Base-by-base conservation (phyloP, 2,113 vertebrate species). In the Pituophis catenifer region DNA sequence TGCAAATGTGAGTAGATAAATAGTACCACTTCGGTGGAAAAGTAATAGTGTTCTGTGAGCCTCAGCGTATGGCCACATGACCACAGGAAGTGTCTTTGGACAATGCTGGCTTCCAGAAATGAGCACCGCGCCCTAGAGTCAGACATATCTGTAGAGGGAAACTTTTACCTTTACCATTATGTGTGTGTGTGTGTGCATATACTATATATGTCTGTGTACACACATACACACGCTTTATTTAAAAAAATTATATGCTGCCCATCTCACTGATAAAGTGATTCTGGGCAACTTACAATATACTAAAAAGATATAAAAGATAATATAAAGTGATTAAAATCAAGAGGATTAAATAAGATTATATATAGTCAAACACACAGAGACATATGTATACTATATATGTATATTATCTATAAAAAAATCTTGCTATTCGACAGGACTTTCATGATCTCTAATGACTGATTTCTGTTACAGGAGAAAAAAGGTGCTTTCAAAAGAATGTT, bases 381-480 rank as follows among this genome's bases (percentile, higher is more conserved):
- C 5, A 75, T 33, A 75, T 33, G 7, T 81, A 75, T 33, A 75
- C 3, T 33, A 17, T 17, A 33, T 75, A 33, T 70, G 6, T 33
- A 33, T 75, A 75, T 15, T 33, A n/a, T n/a, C n/a, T 75, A 70
- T 70, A 44, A 44, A 54, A 53, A 33, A 44, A 55, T 24, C 10
- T 92, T 57, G 53, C 8, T 17, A 8, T 57, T 90, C 4, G 0
- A 33, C 59, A 29, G 53, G 19, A 38, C 1, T n/a, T 50, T 53
- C 48, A 62, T 65, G 52, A n/a, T 89, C 5, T 90, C 17, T 59
- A 29, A 11, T 50, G 50, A 9, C 8, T 62, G 92, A 93, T 94
- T 96, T 97, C 81, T 93, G 17, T 96, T 97, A 96, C 95, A 97
- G 96, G 95, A 91, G 95, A 92, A 94, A 87, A 95, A 88, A 75